Evolutionary conservation across 2,113 vertebrate species (phyloP).

Genomic region (Heterotis niloticus): DNA sequence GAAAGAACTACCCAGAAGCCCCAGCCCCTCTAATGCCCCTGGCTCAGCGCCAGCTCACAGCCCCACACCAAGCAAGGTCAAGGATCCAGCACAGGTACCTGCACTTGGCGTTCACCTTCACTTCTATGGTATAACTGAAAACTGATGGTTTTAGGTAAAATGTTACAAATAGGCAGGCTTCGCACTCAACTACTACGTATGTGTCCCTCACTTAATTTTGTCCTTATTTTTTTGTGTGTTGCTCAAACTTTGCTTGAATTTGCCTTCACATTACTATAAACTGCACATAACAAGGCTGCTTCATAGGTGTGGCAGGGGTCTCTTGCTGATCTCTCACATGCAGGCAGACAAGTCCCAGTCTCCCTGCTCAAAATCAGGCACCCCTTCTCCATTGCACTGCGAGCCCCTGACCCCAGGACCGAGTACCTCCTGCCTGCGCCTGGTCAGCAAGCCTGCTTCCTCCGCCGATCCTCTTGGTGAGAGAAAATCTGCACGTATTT

Average conservation of each 20-base stretch:
- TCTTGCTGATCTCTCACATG: background rate
- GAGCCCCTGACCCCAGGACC: constrained; percentile 71
- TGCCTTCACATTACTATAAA: too few species aligned
- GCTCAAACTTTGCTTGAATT: too few species aligned
- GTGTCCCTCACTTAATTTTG: background rate
- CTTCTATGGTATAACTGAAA: too few species aligned
- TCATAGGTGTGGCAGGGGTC: too few species aligned
- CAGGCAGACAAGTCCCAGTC: constrained; percentile 69
- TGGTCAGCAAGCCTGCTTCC: constrained; percentile 66
- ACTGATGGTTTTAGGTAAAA: too few species aligned
- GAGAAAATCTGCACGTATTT: constrained; percentile 23
- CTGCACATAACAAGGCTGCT: too few species aligned
- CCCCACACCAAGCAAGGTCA: constrained; percentile 59
- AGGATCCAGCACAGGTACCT: constrained; percentile 70
- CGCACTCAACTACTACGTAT: too few species aligned
- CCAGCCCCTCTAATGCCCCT: constrained; percentile 60
- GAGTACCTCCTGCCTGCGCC: constrained; percentile 71
- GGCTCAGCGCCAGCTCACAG: constrained; percentile 67
- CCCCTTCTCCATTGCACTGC: constrained; percentile 66
- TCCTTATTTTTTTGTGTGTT: background rate
- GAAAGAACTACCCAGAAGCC: constrained; percentile 69
- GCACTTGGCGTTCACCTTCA: background rate
- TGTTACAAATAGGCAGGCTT: too few species aligned
- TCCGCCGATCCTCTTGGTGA: constrained; percentile 71
- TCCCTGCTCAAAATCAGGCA: constrained; percentile 67